These are phyloP conservation scores for Eristalis pertinax DNA, from an alignment of 2,888 invertebrate genomes.

Conservation along the genomic window DNA sequence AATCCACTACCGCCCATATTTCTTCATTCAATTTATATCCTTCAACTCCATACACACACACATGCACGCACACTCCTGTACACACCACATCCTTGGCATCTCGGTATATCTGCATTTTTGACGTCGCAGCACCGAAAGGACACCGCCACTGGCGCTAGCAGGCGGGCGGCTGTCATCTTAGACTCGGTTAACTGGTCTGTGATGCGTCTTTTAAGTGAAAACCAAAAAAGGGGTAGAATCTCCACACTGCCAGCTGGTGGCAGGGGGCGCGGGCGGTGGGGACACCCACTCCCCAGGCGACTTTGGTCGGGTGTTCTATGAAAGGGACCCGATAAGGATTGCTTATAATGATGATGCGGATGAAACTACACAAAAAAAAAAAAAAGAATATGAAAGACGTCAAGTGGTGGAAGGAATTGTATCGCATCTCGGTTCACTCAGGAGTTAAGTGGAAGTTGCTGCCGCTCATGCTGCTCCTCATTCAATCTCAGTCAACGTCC, in stretches of 20 bases:
- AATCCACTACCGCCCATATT: slow-evolving; percentile 32
- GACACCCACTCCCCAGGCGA: too few relatives aligned
- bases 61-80: background rate
- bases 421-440: slow-evolving; percentile 17
- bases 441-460: background rate
- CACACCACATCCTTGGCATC: slow-evolving; percentile 58
- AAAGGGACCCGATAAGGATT: slow-evolving; percentile 64
- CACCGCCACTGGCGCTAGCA: background rate
- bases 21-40: slow-evolving; percentile 69
- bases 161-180: slow-evolving; percentile 53
- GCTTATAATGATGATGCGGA: slow-evolving; percentile 63
- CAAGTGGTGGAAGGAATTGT: slow-evolving; percentile 32
- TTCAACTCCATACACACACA: slow-evolving; percentile 20
- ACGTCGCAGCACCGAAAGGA: slow-evolving; percentile 33
- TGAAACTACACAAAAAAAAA: slow-evolving; percentile 27
- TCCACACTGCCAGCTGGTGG: too few relatives aligned
- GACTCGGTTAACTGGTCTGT: slow-evolving; percentile 20
- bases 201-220: slow-evolving; percentile 54
- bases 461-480: background rate
- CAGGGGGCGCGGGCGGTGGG: too few relatives aligned
- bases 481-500: background rate
- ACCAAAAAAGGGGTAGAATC: slow-evolving; percentile 45
- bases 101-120: slow-evolving; percentile 63
- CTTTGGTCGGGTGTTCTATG: slow-evolving; percentile 31
- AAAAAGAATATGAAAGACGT: slow-evolving; percentile 38